Conservation (phyloP, 2,797 vertebrate species). For the Zonotrichia albicollis region DNA sequence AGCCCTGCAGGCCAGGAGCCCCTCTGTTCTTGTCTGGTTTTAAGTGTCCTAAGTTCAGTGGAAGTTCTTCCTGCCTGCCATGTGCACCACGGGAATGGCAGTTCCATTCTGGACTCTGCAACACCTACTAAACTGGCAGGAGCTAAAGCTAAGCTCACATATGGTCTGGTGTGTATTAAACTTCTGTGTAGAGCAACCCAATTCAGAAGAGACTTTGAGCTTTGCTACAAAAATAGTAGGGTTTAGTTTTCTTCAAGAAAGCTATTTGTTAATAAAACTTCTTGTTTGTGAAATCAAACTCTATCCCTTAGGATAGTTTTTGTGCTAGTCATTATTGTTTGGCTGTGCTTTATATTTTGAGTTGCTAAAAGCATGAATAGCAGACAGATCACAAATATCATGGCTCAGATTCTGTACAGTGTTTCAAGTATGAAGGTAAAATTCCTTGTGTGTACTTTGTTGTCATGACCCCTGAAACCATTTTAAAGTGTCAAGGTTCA, state of each 20-base stretch:
- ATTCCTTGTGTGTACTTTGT: background rate
- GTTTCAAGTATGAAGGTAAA: background rate
- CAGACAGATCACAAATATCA: background rate
- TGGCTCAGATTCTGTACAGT: background rate
- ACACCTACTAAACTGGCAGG: rapidly evolving
- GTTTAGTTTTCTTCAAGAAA: background rate
- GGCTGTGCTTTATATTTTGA: background rate
- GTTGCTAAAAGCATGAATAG: background rate
- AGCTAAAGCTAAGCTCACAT: background rate
- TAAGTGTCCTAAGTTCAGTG: background rate
- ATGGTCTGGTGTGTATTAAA: background rate
- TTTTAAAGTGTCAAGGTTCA: background rate
- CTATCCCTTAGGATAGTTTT: background rate
- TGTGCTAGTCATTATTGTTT: background rate
- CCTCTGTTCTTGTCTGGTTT: background rate
- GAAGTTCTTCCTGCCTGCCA: background rate
- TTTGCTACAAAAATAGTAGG: background rate
- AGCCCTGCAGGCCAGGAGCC: background rate
- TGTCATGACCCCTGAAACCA: background rate
- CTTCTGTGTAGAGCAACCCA: background rate
- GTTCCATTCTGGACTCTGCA: background rate
- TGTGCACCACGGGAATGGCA: background rate
- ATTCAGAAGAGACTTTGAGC: background rate
- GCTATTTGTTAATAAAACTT: background rate
- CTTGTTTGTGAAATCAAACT: background rate